phyloP scores from a whole-genome alignment of 2,888 invertebrate genomes.

The Chaetogeoica ovagalla region DNA sequence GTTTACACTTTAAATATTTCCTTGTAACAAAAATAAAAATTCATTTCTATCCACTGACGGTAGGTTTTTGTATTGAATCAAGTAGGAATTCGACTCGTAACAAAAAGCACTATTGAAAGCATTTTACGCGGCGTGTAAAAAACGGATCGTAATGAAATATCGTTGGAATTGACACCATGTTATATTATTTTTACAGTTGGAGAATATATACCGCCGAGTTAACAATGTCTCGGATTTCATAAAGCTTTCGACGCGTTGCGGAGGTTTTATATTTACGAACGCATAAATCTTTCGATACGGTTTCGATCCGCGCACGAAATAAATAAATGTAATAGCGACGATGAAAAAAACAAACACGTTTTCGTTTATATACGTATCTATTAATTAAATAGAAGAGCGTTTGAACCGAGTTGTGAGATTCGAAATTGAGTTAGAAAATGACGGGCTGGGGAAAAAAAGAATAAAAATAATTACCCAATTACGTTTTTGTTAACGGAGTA shows the following conservation, averaged over 20 bases:
- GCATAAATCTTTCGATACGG: conserved; percentile 30
- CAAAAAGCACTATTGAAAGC: neutral
- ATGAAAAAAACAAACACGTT: neutral
- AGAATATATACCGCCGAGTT: neutral
- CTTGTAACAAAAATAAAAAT: too few relatives aligned
- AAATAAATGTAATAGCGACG: neutral
- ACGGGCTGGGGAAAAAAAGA: neutral
- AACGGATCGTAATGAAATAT: conserved; percentile 29
- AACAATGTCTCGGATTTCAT: conserved; percentile 46
- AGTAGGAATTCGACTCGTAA: too few relatives aligned
- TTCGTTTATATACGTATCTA: conserved; percentile 20
- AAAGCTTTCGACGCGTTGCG: conserved; percentile 19
- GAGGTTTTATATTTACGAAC: conserved; percentile 26
- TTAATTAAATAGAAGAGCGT: conserved; percentile 12
- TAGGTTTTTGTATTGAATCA: too few relatives aligned
- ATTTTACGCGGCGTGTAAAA: neutral
- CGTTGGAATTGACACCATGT: conserved; percentile 9
- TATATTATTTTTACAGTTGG: too few relatives aligned
- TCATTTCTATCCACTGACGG: too few relatives aligned
- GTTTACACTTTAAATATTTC: too few relatives aligned
- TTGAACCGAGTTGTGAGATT: neutral
- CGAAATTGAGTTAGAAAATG: neutral
- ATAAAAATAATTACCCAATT: conserved; percentile 39
- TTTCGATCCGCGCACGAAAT: neutral
- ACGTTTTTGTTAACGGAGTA: conserved; percentile 33